Conservation (phyloP, 2,113 vertebrate species). For the Laterallus jamaicensis region DNA sequence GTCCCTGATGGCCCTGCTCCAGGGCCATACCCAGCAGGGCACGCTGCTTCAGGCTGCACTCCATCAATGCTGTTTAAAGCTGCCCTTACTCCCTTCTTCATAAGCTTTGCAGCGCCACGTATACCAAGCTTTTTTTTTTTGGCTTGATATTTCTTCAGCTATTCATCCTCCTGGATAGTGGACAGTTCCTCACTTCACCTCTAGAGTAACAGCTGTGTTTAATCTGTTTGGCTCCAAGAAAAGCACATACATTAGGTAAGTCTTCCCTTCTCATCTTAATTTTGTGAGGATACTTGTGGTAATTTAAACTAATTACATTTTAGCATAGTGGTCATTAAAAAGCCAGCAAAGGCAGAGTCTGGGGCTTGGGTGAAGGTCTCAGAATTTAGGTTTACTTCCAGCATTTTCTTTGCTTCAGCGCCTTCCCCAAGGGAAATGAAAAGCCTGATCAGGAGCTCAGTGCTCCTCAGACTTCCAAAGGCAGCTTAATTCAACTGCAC, state of each 20-base stretch:
- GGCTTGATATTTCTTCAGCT: not conserved
- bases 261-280: not conserved
- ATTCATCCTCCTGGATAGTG: not conserved
- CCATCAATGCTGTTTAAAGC: not conserved
- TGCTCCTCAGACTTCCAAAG: constrained; percentile 10
- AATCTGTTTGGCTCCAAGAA: not conserved
- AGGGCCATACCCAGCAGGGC: not conserved
- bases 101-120: not conserved
- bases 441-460: not conserved
- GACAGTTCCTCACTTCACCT: not conserved
- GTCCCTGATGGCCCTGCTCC: not conserved
- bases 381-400: constrained; percentile 8
- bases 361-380: not conserved
- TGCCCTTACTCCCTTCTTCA: not conserved
- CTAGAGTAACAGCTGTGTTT: not conserved
- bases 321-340: not conserved
- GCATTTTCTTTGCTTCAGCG: not conserved
- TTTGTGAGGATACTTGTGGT: not conserved
- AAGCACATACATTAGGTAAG: not conserved
- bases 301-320: not conserved
- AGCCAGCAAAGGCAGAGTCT: not conserved
- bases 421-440: not conserved
- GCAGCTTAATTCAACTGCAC: not conserved
- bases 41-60: not conserved
- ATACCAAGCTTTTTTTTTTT: not conserved